phyloP scores from a whole-genome alignment of 2,113 vertebrate species.

The Cromileptes altivelis region DNA sequence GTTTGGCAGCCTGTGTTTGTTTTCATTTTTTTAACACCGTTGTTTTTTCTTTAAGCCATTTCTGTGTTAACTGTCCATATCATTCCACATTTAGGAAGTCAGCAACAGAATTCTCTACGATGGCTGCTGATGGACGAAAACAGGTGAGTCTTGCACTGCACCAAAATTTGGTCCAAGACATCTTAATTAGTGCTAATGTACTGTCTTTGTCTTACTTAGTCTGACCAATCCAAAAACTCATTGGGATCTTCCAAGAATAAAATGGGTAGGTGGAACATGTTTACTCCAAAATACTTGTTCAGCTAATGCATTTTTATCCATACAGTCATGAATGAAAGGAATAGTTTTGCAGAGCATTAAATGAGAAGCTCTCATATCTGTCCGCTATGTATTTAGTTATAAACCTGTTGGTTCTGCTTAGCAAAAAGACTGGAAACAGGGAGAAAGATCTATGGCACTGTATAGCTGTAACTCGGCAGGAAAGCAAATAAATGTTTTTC shows the following conservation, averaged over 20 bases:
- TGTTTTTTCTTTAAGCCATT: not conserved
- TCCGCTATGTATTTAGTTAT: not conserved
- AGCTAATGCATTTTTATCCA: not conserved
- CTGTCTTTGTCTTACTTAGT: slow-evolving; percentile 66
- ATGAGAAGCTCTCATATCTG: not conserved
- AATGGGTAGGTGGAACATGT: slow-evolving; percentile 76
- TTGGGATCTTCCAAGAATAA: slow-evolving; percentile 79
- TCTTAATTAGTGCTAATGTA: slow-evolving; percentile 26
- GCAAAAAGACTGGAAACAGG: not conserved
- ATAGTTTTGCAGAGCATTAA: not conserved
- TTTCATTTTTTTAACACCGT: not conserved
- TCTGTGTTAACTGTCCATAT: slow-evolving; percentile 15
- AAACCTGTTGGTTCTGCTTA: too few species aligned
- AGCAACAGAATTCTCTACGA: slow-evolving; percentile 50
- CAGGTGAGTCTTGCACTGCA: slow-evolving; percentile 47
- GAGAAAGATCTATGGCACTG: not conserved
- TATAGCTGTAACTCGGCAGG: not conserved
- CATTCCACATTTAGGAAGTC: slow-evolving; percentile 67
- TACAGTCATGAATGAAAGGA: not conserved
- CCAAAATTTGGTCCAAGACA: not conserved
- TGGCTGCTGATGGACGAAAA: slow-evolving; percentile 62
- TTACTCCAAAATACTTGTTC: not conserved
- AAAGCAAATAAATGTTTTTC: not conserved
- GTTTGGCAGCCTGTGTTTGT: not conserved
- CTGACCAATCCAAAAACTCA: slow-evolving; percentile 75